A percentile compares a stretch with the other conserved stretches of the same genome.
These are phyloP conservation scores for Iguana delicatissima DNA, from an alignment of 2,797 vertebrate species.

Conservation along the genomic window DNA sequence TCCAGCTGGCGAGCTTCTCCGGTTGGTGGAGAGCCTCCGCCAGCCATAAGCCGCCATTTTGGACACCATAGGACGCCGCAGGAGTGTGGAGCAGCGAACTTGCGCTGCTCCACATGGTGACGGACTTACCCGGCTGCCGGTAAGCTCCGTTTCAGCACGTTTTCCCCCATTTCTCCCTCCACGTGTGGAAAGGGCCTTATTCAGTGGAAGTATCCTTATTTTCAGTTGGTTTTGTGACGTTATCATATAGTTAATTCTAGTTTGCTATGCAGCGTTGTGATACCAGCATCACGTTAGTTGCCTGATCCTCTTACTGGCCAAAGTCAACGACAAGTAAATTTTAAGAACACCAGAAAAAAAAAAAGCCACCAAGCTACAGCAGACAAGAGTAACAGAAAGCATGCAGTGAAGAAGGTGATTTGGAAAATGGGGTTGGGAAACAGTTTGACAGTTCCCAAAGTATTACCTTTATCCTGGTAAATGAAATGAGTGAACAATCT, in stretches of 20 bases:
- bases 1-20: too few species aligned
- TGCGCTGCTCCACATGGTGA: too few species aligned
- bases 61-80: too few species aligned
- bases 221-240: not conserved
- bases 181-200: too few species aligned
- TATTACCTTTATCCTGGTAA: not conserved
- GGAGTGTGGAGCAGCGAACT: too few species aligned
- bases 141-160: too few species aligned
- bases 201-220: not conserved
- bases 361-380: not conserved
- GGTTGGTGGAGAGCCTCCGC: too few species aligned
- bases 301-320: not conserved
- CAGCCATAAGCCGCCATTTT: too few species aligned
- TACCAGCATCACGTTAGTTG: not conserved
- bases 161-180: too few species aligned
- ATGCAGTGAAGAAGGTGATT: not conserved
- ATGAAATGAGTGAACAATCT: not conserved
- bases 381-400: too few species aligned
- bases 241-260: not conserved
- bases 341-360: not conserved
- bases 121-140: too few species aligned
- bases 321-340: not conserved
- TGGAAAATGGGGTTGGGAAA: not conserved
- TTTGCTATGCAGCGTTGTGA: not conserved
- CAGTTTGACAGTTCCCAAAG: not conserved